Evolutionary conservation across 2,888 invertebrate genomes (phyloP).

Genomic region (Cerastoderma edule): DNA sequence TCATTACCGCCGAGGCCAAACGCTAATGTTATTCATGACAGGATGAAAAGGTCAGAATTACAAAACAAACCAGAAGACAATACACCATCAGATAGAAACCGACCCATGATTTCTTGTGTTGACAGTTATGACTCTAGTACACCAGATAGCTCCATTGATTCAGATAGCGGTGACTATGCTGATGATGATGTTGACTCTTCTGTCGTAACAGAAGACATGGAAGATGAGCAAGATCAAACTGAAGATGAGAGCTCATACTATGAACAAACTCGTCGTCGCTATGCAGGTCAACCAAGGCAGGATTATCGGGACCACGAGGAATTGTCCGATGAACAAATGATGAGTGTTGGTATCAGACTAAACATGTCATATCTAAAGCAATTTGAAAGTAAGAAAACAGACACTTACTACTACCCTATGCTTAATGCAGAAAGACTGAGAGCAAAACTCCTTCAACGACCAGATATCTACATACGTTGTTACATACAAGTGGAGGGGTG

Average conservation of each 20-base stretch:
- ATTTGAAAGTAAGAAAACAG: conserved; percentile 28
- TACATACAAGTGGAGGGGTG: conserved; percentile 56
- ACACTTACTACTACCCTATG: conserved; percentile 22
- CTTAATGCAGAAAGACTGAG: conserved; percentile 7
- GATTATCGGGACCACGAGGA: conserved; percentile 8
- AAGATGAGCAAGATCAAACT: neutral
- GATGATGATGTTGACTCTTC: neutral
- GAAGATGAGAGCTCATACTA: conserved; percentile 37
- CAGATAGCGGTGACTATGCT: conserved; percentile 19
- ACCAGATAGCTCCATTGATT: conserved; percentile 15
- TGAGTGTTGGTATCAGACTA: conserved; percentile 2
- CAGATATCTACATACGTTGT: conserved; percentile 57
- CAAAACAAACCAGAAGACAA: too few relatives aligned
- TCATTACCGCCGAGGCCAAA: neutral
- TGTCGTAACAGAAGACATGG: neutral
- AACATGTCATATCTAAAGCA: conserved; percentile 34
- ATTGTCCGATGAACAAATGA: conserved; percentile 26
- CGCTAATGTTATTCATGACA: neutral
- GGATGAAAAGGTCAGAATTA: neutral
- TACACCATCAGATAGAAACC: neutral
- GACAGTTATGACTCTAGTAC: neutral
- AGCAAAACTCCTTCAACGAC: conserved; percentile 27
- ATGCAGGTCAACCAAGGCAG: neutral
- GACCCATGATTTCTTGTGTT: neutral
- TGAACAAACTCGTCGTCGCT: conserved; percentile 43